Base-by-base conservation (phyloP, 1,140 invertebrate genomes). In the Pissodes strobi region DNA sequence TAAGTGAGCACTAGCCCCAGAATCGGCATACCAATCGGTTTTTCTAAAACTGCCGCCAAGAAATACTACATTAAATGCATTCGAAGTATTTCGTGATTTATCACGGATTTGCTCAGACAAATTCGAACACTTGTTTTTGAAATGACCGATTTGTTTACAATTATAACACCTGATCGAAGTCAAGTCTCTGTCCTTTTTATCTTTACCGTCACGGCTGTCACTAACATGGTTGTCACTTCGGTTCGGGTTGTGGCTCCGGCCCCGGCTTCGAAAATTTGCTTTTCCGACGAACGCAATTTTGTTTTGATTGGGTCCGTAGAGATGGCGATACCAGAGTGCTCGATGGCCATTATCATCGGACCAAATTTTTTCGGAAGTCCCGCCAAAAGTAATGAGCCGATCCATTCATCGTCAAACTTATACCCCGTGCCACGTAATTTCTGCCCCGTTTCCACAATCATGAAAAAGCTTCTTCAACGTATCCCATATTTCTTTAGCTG, bases 1-100 rank as follows among this genome's bases (percentile, higher is more conserved):
- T 18, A 76, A 18, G n/a, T n/a, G n/a, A n/a, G n/a, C n/a, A n/a
- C n/a, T n/a, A n/a, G n/a, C n/a, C n/a, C n/a, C n/a, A n/a, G 57
- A 59, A 64, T 75, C 74, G 10, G 73, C 30, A 39, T 73, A 74
- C 71, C 67, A 74, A 38, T 70, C 69, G 8, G n/a, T 17, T 21
- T 37, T 18, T 46, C 48, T 66, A 39, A 70, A 69, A 3, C 70
- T 56, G 6, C 59, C 64, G 39, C 58, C 34, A 59, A 66, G 43
- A 60, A 68, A 68, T 41, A 56, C 17, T 0, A 25, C 62, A 64
- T 21, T 56, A 10, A 53, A 53, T 9, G 49, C 51, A 46, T 53
- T 63, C 9, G 12, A 22, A 13, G n/a, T 8, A 10, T 30, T 49
- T 52, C 2, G 18, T 30, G 37, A 25, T 51, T n/a, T n/a, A n/a